Evolutionary conservation across 2,888 invertebrate genomes (phyloP).

Genomic region (Cosmia pyralina): DNA sequence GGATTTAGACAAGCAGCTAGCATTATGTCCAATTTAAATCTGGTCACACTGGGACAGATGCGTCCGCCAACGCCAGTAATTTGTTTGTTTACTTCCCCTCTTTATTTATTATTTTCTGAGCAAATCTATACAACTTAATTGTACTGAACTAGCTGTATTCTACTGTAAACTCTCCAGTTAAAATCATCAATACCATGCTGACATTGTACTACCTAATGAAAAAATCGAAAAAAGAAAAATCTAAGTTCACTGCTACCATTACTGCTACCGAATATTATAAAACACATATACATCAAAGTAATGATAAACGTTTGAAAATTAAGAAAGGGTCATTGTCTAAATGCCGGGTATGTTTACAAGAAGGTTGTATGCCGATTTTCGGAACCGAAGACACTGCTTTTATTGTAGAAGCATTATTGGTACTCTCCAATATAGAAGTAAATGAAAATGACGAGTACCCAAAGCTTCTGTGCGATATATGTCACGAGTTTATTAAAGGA

Average conservation of each 20-base stretch:
- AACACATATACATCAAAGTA: conserved; percentile 46
- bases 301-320: conserved; percentile 31
- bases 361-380: conserved; percentile 66
- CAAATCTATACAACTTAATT: not conserved
- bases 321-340: conserved; percentile 23
- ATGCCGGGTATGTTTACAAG: conserved; percentile 62
- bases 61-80: not conserved
- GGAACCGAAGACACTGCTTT: conserved; percentile 32
- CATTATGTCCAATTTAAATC: too few relatives aligned
- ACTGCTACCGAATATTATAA: conserved; percentile 57
- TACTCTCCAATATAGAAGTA: conserved; percentile 69
- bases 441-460: conserved; percentile 75
- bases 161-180: not conserved
- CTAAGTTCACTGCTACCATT: conserved; percentile 25
- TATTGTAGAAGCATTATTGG: conserved; percentile 26
- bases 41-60: too few relatives aligned
- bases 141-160: not conserved
- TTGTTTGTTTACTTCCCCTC: not conserved
- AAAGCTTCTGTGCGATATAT: conserved; percentile 76
- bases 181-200: conserved; percentile 44
- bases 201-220: conserved; percentile 61
- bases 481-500: conserved; percentile 77
- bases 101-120: not conserved
- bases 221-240: conserved; percentile 38
- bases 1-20: too few relatives aligned